phyloP scores from a whole-genome alignment of 2,113 vertebrate species.

The Zingel zingel region DNA sequence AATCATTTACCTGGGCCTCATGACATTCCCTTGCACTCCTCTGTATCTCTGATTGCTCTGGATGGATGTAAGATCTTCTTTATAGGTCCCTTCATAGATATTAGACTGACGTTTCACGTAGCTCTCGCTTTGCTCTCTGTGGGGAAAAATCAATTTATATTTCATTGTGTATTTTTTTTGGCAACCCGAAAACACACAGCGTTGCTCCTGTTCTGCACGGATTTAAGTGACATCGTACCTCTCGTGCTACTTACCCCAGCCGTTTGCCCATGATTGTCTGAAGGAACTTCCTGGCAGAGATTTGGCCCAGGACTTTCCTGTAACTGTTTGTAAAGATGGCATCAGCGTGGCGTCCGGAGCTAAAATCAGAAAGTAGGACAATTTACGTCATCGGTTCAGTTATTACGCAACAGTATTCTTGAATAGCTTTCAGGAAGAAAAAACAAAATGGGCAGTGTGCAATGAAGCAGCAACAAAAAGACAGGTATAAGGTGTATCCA shows the following conservation, averaged over 20 bases:
- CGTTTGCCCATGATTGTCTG: conserved; percentile 93
- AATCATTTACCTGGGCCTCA: conserved; percentile 59
- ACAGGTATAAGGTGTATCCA: neutral
- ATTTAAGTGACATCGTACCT: too few relatives aligned
- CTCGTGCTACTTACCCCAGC: conserved; percentile 84
- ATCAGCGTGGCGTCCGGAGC: conserved; percentile 91
- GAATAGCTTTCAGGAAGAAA: neutral
- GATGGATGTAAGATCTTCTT: conserved; percentile 80
- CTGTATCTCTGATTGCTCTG: conserved; percentile 76
- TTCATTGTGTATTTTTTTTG: neutral
- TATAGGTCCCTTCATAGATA: conserved; percentile 80
- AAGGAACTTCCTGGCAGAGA: conserved; percentile 92
- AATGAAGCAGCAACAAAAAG: neutral
- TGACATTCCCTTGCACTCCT: conserved; percentile 44
- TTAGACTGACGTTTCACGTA: conserved; percentile 79
- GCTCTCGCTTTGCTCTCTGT: conserved; percentile 69
- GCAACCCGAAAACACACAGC: neutral
- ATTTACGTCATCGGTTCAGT: neutral
- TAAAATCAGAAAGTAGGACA: conserved; percentile 59
- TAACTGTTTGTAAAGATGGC: conserved; percentile 96
- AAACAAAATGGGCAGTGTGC: neutral
- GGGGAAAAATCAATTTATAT: neutral
- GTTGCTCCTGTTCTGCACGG: neutral
- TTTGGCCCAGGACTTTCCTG: conserved; percentile 92
- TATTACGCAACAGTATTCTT: neutral